Base-by-base conservation (phyloP, 2,113 vertebrate genomes). In the Cnemophilus loriae region DNA sequence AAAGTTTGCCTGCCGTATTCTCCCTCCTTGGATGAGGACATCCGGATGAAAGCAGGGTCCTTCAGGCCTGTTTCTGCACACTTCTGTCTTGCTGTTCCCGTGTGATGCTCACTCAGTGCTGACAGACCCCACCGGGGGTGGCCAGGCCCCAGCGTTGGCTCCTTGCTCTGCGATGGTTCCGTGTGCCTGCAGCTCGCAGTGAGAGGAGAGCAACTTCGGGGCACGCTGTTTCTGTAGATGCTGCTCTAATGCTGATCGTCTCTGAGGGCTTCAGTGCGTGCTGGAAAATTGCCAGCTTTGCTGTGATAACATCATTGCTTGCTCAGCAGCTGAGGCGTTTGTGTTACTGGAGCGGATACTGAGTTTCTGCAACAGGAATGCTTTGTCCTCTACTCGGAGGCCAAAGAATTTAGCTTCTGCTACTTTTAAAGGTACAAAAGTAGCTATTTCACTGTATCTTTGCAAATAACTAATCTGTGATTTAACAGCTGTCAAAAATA, bases 321-420 rank as follows among this genome's bases (percentile, higher is more conserved):
- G 55, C 2, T 0, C 53, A 93, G 82, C 55, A 80, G 7, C 30
- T 0, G 3, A 56, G 53, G 26, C 1, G 0, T 71, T 91, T 35
- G 24, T 3, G 0, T 76, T 76, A 13, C 22, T 33, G 49, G 55
- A 65, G 46, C 0, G 0, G 50, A 35, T 71, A 19, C 46, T 35
- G 33, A 57, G 27, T 84, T 86, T 94, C 76, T 92, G 67, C 47
- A 69, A 59, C 18, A 61, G 37, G 53, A 83, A n/a, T 76, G 57
- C 53, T 83, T 90, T 88, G 28, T 77, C n/a, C 22, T 23, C 26
- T 53, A 3, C 15, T 53, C 0, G 1, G n/a, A 59, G 39, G 28
- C 33, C 42, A 63, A 90, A 92, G 9, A 77, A 81, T 74, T 74
- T 28, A 65, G 27, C 18, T 74, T 74, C 17, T 18, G 5, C 61